A percentile compares a stretch with the other conserved stretches of the same genome.
Evolutionary conservation across 1,140 invertebrate genomes (phyloP).

Genomic region (Cotesia chilonis): DNA sequence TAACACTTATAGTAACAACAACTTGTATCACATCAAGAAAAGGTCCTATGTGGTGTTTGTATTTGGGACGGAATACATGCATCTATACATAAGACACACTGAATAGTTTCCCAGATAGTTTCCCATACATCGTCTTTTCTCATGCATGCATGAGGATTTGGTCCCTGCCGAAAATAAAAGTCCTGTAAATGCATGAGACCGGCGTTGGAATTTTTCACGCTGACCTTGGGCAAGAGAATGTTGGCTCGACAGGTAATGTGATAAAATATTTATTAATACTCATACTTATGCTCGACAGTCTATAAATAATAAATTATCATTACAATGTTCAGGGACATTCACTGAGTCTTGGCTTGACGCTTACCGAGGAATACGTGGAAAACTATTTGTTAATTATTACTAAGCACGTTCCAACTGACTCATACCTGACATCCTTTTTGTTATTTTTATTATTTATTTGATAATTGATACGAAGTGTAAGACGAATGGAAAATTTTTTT

Average conservation of each 20-base stretch:
- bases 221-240: background rate
- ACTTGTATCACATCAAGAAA: too few relatives aligned
- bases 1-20: too few relatives aligned
- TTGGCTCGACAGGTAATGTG: background rate
- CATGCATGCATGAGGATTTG: background rate
- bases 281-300: too few relatives aligned
- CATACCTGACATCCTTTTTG: background rate
- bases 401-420: background rate
- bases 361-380: background rate
- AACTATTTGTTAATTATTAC: conserved; percentile 7
- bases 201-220: background rate
- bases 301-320: too few relatives aligned
- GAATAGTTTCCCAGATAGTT: conserved; percentile 9
- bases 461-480: too few relatives aligned
- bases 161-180: background rate
- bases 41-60: too few relatives aligned
- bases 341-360: background rate
- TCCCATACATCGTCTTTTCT: background rate
- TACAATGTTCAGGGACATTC: too few relatives aligned
- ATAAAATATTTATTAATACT: background rate
- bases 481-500: too few relatives aligned
- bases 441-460: background rate
- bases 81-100: background rate
- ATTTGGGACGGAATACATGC: too few relatives aligned
- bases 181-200: background rate